Evolutionary conservation across 2,797 vertebrate genomes (phyloP).

Genomic region (Tenualosa ilisha): DNA sequence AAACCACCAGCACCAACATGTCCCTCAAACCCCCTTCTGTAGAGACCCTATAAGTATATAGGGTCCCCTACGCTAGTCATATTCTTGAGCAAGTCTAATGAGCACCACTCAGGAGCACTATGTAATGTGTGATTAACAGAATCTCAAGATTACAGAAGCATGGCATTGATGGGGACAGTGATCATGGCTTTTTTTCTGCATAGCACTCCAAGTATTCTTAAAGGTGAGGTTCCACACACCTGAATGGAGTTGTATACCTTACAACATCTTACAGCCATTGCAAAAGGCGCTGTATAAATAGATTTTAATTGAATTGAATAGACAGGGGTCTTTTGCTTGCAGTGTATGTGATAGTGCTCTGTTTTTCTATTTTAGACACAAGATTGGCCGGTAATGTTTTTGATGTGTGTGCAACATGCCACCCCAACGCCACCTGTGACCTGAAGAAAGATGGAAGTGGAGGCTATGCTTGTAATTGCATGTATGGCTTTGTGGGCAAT

Average conservation of each 20-base stretch:
- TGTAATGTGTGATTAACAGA: slow-evolving; percentile 18
- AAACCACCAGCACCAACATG: slow-evolving; percentile 50
- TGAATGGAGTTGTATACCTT: neutral
- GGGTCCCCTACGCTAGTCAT: neutral
- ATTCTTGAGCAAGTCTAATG: neutral
- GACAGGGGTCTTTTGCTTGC: neutral
- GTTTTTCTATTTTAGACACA: slow-evolving; percentile 39
- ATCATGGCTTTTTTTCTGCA: slow-evolving; percentile 53
- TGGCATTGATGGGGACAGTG: neutral
- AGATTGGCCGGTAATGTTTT: slow-evolving; percentile 36
- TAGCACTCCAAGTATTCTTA: slow-evolving; percentile 31
- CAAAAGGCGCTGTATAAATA: too few species aligned
- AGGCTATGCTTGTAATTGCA: slow-evolving; percentile 87
- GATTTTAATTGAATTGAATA: too few species aligned
- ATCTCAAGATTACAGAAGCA: neutral
- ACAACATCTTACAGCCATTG: too few species aligned
- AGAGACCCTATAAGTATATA: slow-evolving; percentile 24
- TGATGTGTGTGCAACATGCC: slow-evolving; percentile 85
- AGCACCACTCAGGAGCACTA: neutral
- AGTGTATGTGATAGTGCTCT: neutral
- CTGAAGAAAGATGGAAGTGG: slow-evolving; percentile 74
- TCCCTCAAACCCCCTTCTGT: slow-evolving; percentile 48
- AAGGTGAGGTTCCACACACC: slow-evolving; percentile 61
- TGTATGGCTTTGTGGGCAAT: slow-evolving; percentile 91
- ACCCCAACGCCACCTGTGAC: slow-evolving; percentile 83